Evolutionary conservation across 2,113 vertebrate genomes (phyloP).

Genomic region (Hippocampus abdominalis): DNA sequence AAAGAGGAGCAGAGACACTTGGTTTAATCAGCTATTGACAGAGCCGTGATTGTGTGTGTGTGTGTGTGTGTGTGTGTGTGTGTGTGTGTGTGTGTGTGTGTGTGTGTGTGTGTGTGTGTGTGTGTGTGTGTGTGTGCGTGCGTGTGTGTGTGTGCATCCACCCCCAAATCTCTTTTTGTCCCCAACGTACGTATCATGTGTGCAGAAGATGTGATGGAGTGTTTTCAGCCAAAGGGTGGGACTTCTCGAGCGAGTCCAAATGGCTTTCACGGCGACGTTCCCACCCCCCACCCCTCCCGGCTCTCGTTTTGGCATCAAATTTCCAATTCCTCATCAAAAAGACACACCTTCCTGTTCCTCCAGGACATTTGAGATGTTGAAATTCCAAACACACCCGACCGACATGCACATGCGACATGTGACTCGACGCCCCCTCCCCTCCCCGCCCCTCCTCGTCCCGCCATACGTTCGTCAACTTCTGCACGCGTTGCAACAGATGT

Average conservation of each 20-base stretch:
- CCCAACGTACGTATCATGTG: background rate
- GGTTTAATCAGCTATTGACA: constrained; percentile 47
- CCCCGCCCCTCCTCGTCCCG: no score
- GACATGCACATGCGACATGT: constrained; percentile 29
- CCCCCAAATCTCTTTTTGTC: constrained; percentile 17
- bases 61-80: background rate
- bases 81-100: no score
- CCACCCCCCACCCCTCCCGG: constrained; percentile 36
- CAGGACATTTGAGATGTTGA: constrained; percentile 39
- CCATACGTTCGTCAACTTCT: constrained; percentile 12
- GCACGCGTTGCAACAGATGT: background rate
- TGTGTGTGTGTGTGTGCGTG: no score
- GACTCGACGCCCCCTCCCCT: background rate
- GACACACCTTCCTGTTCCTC: constrained; percentile 58
- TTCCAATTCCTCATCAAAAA: constrained; percentile 60
- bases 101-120: no score
- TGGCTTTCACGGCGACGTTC: constrained; percentile 64
- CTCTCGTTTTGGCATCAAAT: constrained; percentile 50
- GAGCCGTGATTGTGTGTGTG: constrained; percentile 36
- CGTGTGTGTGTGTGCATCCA: constrained; percentile 15
- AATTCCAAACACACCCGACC: constrained; percentile 37
- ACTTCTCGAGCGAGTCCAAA: constrained; percentile 45
- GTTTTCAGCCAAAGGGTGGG: constrained; percentile 53
- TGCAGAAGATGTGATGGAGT: constrained; percentile 28
- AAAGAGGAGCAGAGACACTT: constrained; percentile 23